Evolutionary conservation across 2,797 vertebrate genomes (phyloP).

Genomic region (Amblyraja radiata): DNA sequence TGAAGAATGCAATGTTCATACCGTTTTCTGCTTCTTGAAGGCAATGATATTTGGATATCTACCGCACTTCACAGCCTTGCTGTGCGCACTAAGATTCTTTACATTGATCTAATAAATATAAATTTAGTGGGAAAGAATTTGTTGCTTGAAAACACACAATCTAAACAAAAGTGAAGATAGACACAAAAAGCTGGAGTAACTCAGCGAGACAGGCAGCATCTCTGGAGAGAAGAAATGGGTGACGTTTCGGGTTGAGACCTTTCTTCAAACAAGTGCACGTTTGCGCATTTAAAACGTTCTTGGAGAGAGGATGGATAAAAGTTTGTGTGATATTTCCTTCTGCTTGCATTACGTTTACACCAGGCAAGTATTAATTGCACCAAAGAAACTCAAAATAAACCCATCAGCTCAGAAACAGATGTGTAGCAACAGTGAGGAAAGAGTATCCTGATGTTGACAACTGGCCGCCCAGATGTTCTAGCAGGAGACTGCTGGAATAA

Average conservation of each 20-base stretch:
- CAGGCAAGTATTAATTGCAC: background rate
- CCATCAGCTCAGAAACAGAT: background rate
- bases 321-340: conserved; percentile 1
- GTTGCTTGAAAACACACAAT: background rate
- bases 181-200: too few species aligned
- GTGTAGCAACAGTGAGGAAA: background rate
- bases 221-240: too few species aligned
- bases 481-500: background rate
- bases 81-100: background rate
- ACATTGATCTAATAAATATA: background rate
- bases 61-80: too few species aligned
- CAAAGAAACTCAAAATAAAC: conserved; percentile 21
- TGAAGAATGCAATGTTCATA: too few species aligned
- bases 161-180: too few species aligned
- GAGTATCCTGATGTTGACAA: background rate
- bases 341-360: background rate
- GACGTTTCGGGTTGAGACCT: too few species aligned
- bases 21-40: too few species aligned
- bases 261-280: background rate
- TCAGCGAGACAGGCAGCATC: too few species aligned
- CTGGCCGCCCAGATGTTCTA: background rate
- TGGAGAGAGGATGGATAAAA: background rate
- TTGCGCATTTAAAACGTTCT: too few species aligned
- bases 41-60: too few species aligned
- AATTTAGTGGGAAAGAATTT: background rate